Conservation (phyloP, 2,888 invertebrate species). For the Nomada fabriciana region DNA sequence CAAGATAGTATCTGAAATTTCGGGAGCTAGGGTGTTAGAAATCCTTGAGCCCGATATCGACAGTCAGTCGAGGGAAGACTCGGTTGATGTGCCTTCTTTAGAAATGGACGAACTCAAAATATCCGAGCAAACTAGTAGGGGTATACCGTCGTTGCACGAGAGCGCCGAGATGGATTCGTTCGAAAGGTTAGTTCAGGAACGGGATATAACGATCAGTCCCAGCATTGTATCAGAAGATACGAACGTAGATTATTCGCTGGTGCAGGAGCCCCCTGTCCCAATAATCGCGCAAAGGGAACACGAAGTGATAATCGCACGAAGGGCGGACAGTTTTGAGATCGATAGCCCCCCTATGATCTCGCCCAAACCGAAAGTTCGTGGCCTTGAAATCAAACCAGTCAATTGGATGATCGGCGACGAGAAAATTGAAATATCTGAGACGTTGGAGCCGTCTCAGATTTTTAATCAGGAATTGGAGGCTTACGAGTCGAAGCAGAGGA, state of each 20-base stretch:
- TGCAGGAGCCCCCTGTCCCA: constrained; percentile 63
- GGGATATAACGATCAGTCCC: constrained; percentile 77
- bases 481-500: constrained; percentile 75
- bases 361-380: constrained; percentile 77
- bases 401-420: constrained; percentile 83
- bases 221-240: constrained; percentile 77
- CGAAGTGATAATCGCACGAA: constrained; percentile 21
- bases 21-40: constrained; percentile 77
- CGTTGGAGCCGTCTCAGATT: constrained; percentile 79
- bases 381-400: constrained; percentile 80
- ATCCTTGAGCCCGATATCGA: constrained; percentile 76
- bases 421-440: constrained; percentile 82
- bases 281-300: constrained; percentile 5
- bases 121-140: constrained; percentile 69
- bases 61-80: constrained; percentile 76
- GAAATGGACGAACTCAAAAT: constrained; percentile 78
- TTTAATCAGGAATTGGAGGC: constrained; percentile 82
- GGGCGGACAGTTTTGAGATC: constrained; percentile 78
- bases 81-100: constrained; percentile 78
- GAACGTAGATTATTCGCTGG: constrained; percentile 74
- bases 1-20: constrained; percentile 70
- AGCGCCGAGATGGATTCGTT: constrained; percentile 77
- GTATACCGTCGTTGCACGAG: constrained; percentile 75
- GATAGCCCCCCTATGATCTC: constrained; percentile 80
- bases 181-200: constrained; percentile 75